Conservation (phyloP, 53 echinoderm and acorn worm genomes). For the Holothuria scabra region DNA sequence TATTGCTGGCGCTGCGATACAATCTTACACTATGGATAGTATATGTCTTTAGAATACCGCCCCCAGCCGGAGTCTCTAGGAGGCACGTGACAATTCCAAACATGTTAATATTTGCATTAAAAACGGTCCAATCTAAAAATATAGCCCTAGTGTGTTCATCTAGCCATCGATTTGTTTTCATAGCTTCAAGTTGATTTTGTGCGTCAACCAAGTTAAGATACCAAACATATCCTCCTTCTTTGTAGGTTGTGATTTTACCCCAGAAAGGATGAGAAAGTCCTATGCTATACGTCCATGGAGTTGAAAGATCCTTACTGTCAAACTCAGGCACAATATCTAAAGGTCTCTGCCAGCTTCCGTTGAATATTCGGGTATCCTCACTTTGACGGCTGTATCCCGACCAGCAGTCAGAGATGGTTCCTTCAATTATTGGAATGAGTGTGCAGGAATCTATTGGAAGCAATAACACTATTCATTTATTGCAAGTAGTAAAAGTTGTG, state of each 20-base stretch:
- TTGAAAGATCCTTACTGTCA: constrained; percentile 35
- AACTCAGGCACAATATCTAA: background rate
- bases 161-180: constrained; percentile 65
- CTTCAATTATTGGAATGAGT: background rate
- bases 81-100: constrained; percentile 80
- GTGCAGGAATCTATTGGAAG: constrained; percentile 54
- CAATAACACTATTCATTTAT: background rate
- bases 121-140: constrained; percentile 85
- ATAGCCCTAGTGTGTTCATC: constrained; percentile 79
- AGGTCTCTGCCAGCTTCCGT: constrained; percentile 61
- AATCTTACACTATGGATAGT: constrained; percentile 70
- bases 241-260: constrained; percentile 63
- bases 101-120: constrained; percentile 91
- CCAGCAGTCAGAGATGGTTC: constrained; percentile 54
- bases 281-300: constrained; percentile 67
- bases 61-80: constrained; percentile 73
- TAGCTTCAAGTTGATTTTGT: constrained; percentile 29
- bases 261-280: constrained; percentile 38
- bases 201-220: constrained; percentile 54
- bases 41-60: constrained; percentile 69
- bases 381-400: constrained; percentile 47
- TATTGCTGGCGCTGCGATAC: constrained; percentile 64
- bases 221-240: constrained; percentile 74
- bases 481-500: too few relatives aligned
- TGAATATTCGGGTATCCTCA: constrained; percentile 73